Conservation (phyloP, 2,888 invertebrate species). For the Drosophila eohydei region DNA sequence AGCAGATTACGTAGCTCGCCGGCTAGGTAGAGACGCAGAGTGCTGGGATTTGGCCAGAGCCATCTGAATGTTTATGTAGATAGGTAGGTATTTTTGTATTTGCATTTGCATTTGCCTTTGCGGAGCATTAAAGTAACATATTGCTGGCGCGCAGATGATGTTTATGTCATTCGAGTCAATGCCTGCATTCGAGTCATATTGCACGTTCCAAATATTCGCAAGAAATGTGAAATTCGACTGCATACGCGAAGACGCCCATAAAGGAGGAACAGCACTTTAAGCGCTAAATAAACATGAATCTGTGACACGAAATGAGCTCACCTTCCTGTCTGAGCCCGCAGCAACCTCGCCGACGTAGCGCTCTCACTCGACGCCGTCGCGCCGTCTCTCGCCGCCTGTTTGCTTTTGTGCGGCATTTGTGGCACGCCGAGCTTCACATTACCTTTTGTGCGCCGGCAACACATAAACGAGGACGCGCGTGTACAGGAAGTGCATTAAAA, state of each 20-base stretch:
- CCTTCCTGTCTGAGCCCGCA: constrained; percentile 4
- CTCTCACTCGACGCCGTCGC: background rate
- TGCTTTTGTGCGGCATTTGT: constrained; percentile 30
- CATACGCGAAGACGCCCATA: constrained; percentile 2
- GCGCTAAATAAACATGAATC: constrained; percentile 42
- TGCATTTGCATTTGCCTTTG: constrained; percentile 1
- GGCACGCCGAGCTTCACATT: constrained; percentile 19
- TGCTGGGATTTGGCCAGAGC: background rate
- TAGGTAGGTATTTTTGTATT: background rate
- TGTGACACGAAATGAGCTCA: constrained; percentile 63
- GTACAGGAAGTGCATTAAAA: constrained; percentile 68
- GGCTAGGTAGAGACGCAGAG: background rate
- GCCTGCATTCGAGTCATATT: constrained; percentile 5
- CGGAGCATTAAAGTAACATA: constrained; percentile 22
- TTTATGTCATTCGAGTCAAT: background rate
- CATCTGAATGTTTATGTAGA: background rate
- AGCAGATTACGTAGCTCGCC: background rate
- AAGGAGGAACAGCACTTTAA: constrained; percentile 20
- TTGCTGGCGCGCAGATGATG: constrained; percentile 2
- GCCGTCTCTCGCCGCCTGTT: constrained; percentile 14
- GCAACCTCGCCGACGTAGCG: background rate
- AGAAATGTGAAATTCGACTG: constrained; percentile 2
- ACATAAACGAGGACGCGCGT: constrained; percentile 13
- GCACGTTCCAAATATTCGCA: constrained; percentile 10
- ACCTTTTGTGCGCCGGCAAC: constrained; percentile 18